These are phyloP conservation scores for Dolichopus griseipennis DNA, from an alignment of 2,888 invertebrate species.

Conservation along the genomic window DNA sequence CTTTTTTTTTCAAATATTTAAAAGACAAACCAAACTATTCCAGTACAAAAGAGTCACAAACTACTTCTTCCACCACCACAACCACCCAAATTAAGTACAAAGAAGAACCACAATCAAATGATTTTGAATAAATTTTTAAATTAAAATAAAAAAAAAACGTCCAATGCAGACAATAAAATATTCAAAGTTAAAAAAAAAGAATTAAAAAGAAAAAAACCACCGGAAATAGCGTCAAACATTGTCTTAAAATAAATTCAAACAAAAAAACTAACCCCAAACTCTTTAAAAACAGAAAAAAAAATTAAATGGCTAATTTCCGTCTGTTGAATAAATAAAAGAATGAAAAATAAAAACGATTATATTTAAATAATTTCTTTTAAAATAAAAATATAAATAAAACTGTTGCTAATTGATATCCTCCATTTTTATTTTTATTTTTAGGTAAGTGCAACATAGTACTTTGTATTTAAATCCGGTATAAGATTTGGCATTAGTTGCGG, in stretches of 20 bases:
- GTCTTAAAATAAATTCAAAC: background rate
- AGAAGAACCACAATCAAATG: background rate
- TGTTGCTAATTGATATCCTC: background rate
- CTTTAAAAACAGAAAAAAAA: no score
- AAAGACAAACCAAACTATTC: no score
- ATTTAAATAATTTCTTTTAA: background rate
- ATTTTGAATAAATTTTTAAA: constrained; percentile 2
- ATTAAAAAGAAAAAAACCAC: background rate
- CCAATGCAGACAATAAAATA: constrained; percentile 3
- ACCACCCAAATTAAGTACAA: no score
- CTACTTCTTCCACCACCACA: no score
- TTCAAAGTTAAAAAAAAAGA: background rate
- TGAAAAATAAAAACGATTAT: background rate
- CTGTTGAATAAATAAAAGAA: background rate
- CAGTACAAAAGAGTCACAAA: no score
- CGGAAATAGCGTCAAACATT: constrained; percentile 3
- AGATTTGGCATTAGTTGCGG: no score
- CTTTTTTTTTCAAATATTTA: no score
- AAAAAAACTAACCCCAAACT: background rate
- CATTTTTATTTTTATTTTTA: background rate
- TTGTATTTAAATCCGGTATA: no score
- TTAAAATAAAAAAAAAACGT: background rate
- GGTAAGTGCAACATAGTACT: no score
- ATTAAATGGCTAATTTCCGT: background rate
- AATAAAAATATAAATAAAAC: background rate